Evolutionary conservation across 1,140 invertebrate species (phyloP).

Genomic region (Achroia grisella): DNA sequence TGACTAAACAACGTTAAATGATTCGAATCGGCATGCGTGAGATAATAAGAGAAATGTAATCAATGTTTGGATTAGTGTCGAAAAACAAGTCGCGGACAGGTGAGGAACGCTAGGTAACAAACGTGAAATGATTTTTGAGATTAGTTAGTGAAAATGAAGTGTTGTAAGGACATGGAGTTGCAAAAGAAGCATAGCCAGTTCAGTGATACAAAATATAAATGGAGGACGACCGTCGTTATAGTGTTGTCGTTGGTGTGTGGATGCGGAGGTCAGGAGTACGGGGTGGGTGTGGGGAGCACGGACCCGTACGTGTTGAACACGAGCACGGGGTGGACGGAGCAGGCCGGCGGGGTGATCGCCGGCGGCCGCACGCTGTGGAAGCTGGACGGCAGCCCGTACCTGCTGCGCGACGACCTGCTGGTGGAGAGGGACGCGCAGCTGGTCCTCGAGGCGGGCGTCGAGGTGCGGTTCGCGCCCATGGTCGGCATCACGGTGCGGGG

Average conservation of each 20-base stretch:
- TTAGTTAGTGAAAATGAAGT: conserved; percentile 44
- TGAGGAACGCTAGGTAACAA: conserved; percentile 33
- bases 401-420: conserved; percentile 86
- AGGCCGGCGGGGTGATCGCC: conserved; percentile 76
- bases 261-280: conserved; percentile 44
- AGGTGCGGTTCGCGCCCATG: conserved; percentile 89
- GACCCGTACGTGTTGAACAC: conserved; percentile 62
- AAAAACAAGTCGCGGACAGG: conserved; percentile 22
- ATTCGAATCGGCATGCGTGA: too few species aligned
- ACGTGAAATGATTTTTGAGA: conserved; percentile 54
- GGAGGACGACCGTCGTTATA: conserved; percentile 59
- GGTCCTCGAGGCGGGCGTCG: conserved; percentile 89
- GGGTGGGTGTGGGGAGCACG: conserved; percentile 27
- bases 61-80: conserved; percentile 41
- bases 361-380: conserved; percentile 73
- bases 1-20: too few species aligned
- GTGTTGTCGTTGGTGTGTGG: conserved; percentile 32
- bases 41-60: too few species aligned
- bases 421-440: conserved; percentile 83
- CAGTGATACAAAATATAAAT: conserved; percentile 71
- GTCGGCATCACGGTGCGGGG: conserved; percentile 93
- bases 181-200: conserved; percentile 70
- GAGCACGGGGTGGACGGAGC: conserved; percentile 70
- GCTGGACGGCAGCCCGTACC: conserved; percentile 82
- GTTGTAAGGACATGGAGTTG: conserved; percentile 53